Conservation (phyloP, 2,888 invertebrate species). For the Agrotis exclamationis region DNA sequence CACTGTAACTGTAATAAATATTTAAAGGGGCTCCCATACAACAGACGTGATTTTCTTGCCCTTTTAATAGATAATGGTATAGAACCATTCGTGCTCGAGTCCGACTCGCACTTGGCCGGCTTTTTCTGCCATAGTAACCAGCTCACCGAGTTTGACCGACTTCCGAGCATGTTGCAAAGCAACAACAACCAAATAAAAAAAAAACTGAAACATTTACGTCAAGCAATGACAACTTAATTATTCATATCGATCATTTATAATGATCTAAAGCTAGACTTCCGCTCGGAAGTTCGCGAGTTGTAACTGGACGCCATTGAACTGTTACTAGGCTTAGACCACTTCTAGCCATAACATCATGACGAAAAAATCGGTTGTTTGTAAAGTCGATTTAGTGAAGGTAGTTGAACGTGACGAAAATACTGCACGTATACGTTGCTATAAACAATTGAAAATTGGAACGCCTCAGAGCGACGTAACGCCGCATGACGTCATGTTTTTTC, state of each 20-base stretch:
- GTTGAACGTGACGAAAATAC: no score
- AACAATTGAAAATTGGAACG: no score
- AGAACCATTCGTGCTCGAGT: no score
- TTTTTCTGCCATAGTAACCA: slow-evolving; percentile 16
- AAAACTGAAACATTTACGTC: slow-evolving; percentile 42
- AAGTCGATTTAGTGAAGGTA: no score
- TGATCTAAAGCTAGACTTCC: slow-evolving; percentile 54
- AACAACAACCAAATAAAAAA: slow-evolving; percentile 36
- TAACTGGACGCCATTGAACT: slow-evolving; percentile 57
- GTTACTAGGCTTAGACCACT: slow-evolving; percentile 25
- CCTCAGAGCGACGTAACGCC: no score
- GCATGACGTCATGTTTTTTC: no score
- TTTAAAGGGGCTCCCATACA: no score
- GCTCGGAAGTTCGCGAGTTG: slow-evolving; percentile 55
- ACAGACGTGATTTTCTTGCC: no score
- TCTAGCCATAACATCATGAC: not conserved
- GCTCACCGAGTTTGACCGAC: slow-evolving; percentile 26
- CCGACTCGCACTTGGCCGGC: no score
- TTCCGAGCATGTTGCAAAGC: slow-evolving; percentile 12
- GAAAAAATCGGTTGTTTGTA: slow-evolving; percentile 1
- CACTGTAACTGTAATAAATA: no score
- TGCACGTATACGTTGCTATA: no score
- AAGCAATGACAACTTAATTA: slow-evolving; percentile 56
- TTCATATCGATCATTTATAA: slow-evolving; percentile 63
- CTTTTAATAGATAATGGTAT: no score